Base-by-base conservation (phyloP, 2,888 invertebrate genomes). In the Agrilus biguttatus region DNA sequence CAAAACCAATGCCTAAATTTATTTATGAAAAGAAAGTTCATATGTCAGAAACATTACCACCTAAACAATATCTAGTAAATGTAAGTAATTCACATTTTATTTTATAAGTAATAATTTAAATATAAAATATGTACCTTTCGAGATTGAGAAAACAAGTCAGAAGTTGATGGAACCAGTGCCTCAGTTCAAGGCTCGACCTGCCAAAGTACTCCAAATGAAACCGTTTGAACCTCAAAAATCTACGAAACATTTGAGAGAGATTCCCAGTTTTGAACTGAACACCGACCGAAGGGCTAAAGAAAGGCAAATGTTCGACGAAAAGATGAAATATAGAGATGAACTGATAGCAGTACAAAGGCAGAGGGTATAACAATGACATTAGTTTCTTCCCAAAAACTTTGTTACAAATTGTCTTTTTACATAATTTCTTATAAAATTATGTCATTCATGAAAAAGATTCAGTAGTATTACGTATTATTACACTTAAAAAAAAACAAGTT, bases 261-360 rank as follows among this genome's bases (percentile, higher is more conserved):
- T 67, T 7, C 62, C 62, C 10, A 75, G 75, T 32, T 75, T 83
- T 62, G 63, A 69, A 5, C 60, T 85, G n/a, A 74, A 74, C 40
- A 78, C 81, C 2, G 77, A 79, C 44, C 71, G 71, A 46, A 62
- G 85, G 43, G 77, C 78, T 0, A 69, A 65, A 10, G 75, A 81
- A 45, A 64, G 83, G 32, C 72, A 71, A 37, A 70, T 67, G 35
- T 82, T 75, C 63, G 77, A 83, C 1, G 66, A 70, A 32, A 61
- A 62, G 36, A 49, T 76, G 2, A 76, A 72, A 54, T 74, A 76
- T 48, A 70, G 70, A 38, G 71, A 74, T 46, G 69, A 74, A 42
- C 66, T 66, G 39, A 69, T 71, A 42, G 66, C 59, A 48, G 47
- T 66, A 8, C 66, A 60, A 37, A 61, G 64, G 47, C 56, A 63